These are phyloP conservation scores for Aleiodes sp. DNA, from an alignment of 1,140 invertebrate species.

Conservation along the genomic window DNA sequence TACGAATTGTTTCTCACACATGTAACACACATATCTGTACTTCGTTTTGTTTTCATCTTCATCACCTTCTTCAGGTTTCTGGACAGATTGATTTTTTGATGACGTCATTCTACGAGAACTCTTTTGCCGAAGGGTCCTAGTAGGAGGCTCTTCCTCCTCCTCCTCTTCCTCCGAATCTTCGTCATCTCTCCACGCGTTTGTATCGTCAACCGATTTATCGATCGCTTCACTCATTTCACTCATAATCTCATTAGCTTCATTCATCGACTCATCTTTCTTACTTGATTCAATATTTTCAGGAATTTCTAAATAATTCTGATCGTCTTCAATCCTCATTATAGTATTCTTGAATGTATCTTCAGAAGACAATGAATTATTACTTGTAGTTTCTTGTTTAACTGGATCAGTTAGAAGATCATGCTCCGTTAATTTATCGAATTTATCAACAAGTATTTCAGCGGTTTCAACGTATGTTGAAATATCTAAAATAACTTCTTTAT, in stretches of 20 bases:
- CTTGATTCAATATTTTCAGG: no score
- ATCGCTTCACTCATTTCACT: no score
- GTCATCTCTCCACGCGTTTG: no score
- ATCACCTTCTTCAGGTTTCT: neutral
- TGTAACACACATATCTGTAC: conserved; percentile 51
- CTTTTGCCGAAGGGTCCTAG: neutral
- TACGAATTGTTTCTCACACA: conserved; percentile 53
- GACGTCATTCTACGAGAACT: neutral
- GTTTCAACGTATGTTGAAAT: neutral
- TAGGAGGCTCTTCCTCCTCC: neutral
- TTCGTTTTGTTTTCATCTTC: conserved; percentile 50
- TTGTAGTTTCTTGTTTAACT: neutral
- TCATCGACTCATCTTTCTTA: no score
- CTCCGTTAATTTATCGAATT: neutral
- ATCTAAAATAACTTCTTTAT: neutral
- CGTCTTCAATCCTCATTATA: neutral
- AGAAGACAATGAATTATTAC: no score
- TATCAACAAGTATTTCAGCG: neutral
- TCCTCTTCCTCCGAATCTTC: no score
- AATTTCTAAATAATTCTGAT: neutral
- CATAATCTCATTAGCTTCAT: no score
- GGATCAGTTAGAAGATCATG: neutral
- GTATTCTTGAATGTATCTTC: no score
- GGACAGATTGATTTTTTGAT: no score
- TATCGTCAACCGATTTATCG: no score